phyloP scores from a whole-genome alignment of 2,797 vertebrate genomes.

The Scleropages formosus region DNA sequence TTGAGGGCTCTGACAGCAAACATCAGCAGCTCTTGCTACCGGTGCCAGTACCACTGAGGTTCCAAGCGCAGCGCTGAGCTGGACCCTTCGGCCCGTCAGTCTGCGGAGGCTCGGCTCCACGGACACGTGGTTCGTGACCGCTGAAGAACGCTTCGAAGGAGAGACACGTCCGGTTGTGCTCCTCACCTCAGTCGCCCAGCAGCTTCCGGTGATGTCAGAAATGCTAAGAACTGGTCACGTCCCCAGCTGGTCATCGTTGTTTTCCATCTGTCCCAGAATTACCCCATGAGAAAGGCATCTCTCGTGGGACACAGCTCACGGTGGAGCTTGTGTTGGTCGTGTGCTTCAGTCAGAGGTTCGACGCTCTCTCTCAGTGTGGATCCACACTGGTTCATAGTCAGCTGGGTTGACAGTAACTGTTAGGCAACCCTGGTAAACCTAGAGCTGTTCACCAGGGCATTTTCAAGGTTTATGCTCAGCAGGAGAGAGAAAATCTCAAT shows the following conservation, averaged over 20 bases:
- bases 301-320: neutral
- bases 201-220: neutral
- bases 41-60: too few relatives aligned
- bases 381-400: neutral
- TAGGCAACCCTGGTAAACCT: too few relatives aligned
- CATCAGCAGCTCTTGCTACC: too few relatives aligned
- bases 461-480: neutral
- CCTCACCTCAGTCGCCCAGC: neutral
- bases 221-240: slow-evolving; percentile 9
- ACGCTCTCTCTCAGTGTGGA: neutral
- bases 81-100: too few relatives aligned
- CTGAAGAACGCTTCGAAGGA: neutral
- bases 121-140: neutral
- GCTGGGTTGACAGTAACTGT: neutral
- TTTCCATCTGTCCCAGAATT: neutral
- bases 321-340: neutral
- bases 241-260: neutral
- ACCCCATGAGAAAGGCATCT: slow-evolving; percentile 7
- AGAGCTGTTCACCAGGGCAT: too few relatives aligned
- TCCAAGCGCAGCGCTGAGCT: too few relatives aligned
- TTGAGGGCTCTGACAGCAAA: too few relatives aligned
- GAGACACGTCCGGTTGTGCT: neutral
- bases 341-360: too few relatives aligned
- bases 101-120: neutral
- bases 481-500: too few relatives aligned